phyloP scores from a whole-genome alignment of 2,888 invertebrate species.

The Glomeris marginata region DNA sequence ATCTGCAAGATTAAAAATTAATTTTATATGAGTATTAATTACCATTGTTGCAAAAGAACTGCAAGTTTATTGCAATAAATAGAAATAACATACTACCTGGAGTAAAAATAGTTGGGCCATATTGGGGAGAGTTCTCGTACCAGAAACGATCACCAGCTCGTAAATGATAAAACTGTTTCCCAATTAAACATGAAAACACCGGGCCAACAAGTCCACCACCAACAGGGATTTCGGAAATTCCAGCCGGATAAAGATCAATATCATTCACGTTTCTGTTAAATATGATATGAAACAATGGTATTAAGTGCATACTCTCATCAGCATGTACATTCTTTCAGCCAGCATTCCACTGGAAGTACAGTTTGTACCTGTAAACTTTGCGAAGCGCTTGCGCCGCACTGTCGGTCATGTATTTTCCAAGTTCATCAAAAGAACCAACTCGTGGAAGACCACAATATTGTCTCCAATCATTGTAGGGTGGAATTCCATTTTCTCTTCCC shows the following conservation, averaged over 20 bases:
- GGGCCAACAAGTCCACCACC: conserved; percentile 26
- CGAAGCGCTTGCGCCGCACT: conserved; percentile 66
- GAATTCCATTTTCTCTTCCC: conserved; percentile 78
- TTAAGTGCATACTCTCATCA: too few species aligned
- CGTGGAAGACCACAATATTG: conserved; percentile 19
- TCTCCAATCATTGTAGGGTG: conserved; percentile 49
- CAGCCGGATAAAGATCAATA: conserved; percentile 27
- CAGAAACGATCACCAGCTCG: conserved; percentile 27
- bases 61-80: neutral
- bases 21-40: neutral
- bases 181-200: conserved; percentile 27
- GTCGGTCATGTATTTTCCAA: conserved; percentile 75
- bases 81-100: conserved; percentile 15
- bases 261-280: conserved; percentile 26
- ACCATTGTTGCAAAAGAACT: neutral
- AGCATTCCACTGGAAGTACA: too few species aligned
- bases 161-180: conserved; percentile 23
- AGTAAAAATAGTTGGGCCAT: conserved; percentile 18
- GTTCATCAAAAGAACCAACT: conserved; percentile 39
- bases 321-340: too few species aligned
- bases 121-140: conserved; percentile 24
- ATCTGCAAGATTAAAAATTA: conserved; percentile 38
- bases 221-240: conserved; percentile 24
- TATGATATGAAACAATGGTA: too few species aligned
- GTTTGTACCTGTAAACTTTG: conserved; percentile 62